These are phyloP conservation scores for Hyaena hyaena DNA, from an alignment of 2,113 vertebrate species.

Conservation along the genomic window DNA sequence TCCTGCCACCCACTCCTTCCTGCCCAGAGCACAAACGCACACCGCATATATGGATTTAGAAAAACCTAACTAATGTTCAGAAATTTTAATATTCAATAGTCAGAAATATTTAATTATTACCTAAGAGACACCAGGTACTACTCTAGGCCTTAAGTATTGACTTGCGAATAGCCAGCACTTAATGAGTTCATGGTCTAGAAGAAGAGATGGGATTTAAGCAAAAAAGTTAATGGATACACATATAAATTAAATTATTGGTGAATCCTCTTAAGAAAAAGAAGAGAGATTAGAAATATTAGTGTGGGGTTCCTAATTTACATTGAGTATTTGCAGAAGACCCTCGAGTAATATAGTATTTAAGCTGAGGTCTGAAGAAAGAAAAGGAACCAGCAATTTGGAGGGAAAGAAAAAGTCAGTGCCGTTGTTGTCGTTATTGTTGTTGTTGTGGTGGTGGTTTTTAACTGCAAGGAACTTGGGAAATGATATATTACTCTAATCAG, in stretches of 20 bases:
- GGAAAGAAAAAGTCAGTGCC: not conserved
- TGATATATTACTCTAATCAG: not conserved
- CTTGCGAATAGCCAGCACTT: not conserved
- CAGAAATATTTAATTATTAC: not conserved
- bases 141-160: not conserved
- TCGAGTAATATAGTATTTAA: not conserved
- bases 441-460: not conserved
- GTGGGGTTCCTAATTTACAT: not conserved
- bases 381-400: not conserved
- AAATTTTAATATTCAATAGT: not conserved
- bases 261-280: not conserved
- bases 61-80: not conserved
- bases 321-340: not conserved
- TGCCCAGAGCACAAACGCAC: not conserved
- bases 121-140: not conserved
- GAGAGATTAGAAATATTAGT: not conserved
- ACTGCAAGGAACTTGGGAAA: not conserved
- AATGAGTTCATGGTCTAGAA: not conserved
- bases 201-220: not conserved
- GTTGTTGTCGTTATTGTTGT: not conserved
- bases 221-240: not conserved
- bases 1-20: not conserved
- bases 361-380: not conserved
- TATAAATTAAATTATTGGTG: not conserved
- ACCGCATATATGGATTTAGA: not conserved